Conservation (phyloP, 2,797 vertebrate species). For the Columba guinea region DNA sequence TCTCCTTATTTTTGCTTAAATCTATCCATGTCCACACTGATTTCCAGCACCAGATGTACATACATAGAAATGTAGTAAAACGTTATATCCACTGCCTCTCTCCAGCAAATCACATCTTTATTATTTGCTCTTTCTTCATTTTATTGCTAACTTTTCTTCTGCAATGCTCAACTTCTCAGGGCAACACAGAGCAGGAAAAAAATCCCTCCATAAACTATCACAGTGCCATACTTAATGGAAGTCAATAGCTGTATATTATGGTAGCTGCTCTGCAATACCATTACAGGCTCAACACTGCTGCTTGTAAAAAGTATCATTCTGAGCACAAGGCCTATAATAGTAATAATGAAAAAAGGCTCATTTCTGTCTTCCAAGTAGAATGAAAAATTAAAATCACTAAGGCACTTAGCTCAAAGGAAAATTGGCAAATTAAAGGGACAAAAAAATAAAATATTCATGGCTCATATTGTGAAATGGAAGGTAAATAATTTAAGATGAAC, state of each 20-base stretch:
- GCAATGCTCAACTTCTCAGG: conserved; percentile 22
- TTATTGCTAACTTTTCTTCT: conserved; percentile 37
- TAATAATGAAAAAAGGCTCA: conserved; percentile 72
- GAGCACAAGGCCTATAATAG: conserved; percentile 60
- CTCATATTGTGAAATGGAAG: conserved; percentile 73
- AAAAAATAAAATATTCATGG: conserved; percentile 76
- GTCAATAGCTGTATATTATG: conserved; percentile 74
- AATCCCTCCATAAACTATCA: conserved; percentile 62
- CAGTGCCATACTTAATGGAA: conserved; percentile 69
- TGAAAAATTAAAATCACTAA: conserved; percentile 79
- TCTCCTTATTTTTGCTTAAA: not conserved
- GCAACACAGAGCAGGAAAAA: conserved; percentile 43
- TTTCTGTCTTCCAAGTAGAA: conserved; percentile 71
- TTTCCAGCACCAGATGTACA: not conserved
- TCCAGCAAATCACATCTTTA: not conserved
- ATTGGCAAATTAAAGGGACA: conserved; percentile 78
- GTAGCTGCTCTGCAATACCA: conserved; percentile 71
- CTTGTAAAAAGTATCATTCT: conserved; percentile 72
- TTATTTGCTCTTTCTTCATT: not conserved
- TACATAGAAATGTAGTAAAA: not conserved
- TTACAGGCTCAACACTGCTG: conserved; percentile 68
- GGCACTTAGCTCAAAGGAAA: conserved; percentile 78
- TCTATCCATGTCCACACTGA: not conserved
- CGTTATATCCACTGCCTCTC: not conserved
- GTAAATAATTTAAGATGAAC: conserved; percentile 79